phyloP scores from a whole-genome alignment of 2,888 invertebrate species.

The Muschampia plurimacula region DNA sequence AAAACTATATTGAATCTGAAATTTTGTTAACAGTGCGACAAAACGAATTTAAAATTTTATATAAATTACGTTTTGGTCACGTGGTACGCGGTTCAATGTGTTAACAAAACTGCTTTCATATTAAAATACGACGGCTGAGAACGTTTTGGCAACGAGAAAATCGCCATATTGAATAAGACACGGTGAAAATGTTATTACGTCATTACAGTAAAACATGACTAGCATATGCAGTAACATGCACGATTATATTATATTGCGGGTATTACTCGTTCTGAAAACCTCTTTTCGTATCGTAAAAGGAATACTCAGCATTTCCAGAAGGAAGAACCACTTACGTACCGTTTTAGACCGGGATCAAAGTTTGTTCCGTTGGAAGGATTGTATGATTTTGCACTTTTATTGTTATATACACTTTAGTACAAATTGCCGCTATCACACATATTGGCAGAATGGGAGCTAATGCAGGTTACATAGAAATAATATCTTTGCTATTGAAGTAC shows the following conservation, averaged over 20 bases:
- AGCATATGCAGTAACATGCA: constrained; percentile 24
- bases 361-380: constrained; percentile 18
- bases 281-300: constrained; percentile 32
- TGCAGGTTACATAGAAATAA: not conserved
- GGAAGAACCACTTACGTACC: constrained; percentile 26
- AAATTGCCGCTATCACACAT: constrained; percentile 4
- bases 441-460: not conserved
- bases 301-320: constrained; percentile 27
- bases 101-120: constrained; percentile 4
- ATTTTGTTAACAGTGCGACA: not conserved
- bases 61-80: not conserved
- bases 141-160: constrained; percentile 19
- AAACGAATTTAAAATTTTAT: not conserved
- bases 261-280: constrained; percentile 28
- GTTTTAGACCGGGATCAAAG: constrained; percentile 22
- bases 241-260: constrained; percentile 29
- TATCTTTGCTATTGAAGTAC: not conserved
- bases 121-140: constrained; percentile 11
- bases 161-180: constrained; percentile 26
- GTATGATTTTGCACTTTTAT: constrained; percentile 30
- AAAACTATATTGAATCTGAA: not conserved
- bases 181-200: constrained; percentile 25
- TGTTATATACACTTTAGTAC: constrained; percentile 15
- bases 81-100: not conserved
- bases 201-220: constrained; percentile 32